phyloP scores from a whole-genome alignment of 2,113 vertebrate species.

The Varanus komodoensis region DNA sequence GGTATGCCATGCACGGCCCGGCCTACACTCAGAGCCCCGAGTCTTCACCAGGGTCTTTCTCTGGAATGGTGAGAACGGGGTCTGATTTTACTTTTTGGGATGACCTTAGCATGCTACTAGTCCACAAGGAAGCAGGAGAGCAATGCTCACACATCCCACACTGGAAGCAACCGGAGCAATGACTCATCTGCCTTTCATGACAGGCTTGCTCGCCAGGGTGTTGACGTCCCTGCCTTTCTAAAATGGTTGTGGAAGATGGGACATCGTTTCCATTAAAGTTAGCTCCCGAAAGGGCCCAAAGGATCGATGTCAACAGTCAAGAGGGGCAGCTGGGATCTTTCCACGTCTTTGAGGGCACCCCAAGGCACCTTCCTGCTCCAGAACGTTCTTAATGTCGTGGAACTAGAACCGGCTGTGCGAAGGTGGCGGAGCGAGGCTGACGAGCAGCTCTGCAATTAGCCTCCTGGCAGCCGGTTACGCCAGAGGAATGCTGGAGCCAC shows the following conservation, averaged over 20 bases:
- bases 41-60: no score
- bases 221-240: constrained; percentile 42
- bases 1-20: no score
- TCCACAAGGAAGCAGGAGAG: neutral
- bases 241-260: neutral
- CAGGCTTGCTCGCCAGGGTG: constrained; percentile 21
- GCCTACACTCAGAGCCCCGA: no score
- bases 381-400: neutral
- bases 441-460: constrained; percentile 35
- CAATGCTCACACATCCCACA: neutral
- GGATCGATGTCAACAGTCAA: rapidly evolving
- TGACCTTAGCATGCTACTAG: neutral
- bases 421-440: neutral
- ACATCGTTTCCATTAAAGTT: constrained; percentile 6
- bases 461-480: neutral
- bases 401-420: neutral
- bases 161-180: neutral
- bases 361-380: rapidly evolving
- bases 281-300: no score
- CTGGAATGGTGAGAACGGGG: no score
- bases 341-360: neutral
- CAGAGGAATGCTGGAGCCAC: constrained; percentile 56
- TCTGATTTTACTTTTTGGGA: no score
- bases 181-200: constrained; percentile 7
- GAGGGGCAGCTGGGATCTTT: neutral